phyloP scores from a whole-genome alignment of 2,888 invertebrate genomes.

The Lomographa bimaculata region DNA sequence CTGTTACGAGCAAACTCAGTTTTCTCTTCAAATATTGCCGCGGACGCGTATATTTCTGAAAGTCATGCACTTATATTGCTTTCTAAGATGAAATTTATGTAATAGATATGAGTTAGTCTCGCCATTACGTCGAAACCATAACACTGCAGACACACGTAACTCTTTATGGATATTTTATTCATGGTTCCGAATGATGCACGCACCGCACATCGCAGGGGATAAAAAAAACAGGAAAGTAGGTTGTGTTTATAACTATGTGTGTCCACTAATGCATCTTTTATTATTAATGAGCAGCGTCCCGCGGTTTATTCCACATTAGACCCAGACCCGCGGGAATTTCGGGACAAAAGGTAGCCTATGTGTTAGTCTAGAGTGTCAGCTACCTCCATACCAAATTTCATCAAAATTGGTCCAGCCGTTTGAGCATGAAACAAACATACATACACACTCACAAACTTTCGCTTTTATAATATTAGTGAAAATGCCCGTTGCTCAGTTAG shows the following conservation, averaged over 20 bases:
- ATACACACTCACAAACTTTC: too few species aligned
- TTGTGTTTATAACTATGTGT: conserved; percentile 5
- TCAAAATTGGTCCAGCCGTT: too few species aligned
- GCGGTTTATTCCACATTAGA: too few species aligned
- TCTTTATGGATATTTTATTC: conserved; percentile 20
- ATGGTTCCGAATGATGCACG: conserved; percentile 19
- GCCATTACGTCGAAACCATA: conserved; percentile 23
- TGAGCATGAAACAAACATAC: too few species aligned
- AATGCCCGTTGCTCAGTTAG: too few species aligned
- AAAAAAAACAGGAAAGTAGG: conserved; percentile 16
- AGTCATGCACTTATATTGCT: conserved; percentile 23
- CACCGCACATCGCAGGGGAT: conserved; percentile 6
- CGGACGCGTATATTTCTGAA: conserved; percentile 11
- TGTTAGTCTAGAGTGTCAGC: too few species aligned
- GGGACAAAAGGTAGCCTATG: too few species aligned
- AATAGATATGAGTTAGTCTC: conserved; percentile 21
- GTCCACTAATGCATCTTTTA: background rate
- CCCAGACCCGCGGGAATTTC: too few species aligned
- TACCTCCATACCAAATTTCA: too few species aligned
- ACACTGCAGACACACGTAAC: conserved; percentile 21
- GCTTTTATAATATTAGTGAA: too few species aligned
- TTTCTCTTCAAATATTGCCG: conserved; percentile 16
- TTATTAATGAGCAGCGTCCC: too few species aligned
- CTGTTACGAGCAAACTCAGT: conserved; percentile 2
- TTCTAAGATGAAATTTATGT: conserved; percentile 25